These are phyloP conservation scores for Phenganax marumi DNA, from an alignment of 92 coral and sea anemone genomes.

Conservation along the genomic window DNA sequence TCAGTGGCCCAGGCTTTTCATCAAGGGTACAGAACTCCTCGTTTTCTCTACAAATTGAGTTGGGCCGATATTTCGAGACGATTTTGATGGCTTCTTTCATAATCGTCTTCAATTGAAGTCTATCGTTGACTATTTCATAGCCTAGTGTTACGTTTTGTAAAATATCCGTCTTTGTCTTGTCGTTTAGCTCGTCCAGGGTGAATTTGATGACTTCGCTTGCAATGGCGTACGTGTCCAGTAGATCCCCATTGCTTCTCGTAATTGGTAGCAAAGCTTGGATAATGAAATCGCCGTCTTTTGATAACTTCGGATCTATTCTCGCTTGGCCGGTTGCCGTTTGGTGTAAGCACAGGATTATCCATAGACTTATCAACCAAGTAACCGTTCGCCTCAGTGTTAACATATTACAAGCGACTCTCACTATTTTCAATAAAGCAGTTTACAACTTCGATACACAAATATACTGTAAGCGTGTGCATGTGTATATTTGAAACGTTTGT, in stretches of 20 bases:
- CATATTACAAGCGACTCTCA: too few species aligned
- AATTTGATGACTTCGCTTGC: slow-evolving; percentile 75
- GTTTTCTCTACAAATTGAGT: slow-evolving; percentile 69
- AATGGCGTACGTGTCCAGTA: slow-evolving; percentile 54
- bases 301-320: slow-evolving; percentile 19
- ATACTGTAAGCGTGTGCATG: too few species aligned
- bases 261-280: slow-evolving; percentile 78
- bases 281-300: slow-evolving; percentile 67
- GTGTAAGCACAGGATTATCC: not conserved
- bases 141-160: slow-evolving; percentile 66
- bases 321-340: slow-evolving; percentile 7
- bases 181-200: slow-evolving; percentile 76
- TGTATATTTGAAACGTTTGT: too few species aligned
- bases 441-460: too few species aligned
- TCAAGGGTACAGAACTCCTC: slow-evolving; percentile 57
- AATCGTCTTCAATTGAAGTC: slow-evolving; percentile 71
- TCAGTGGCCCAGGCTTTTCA: not conserved
- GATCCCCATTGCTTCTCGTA: slow-evolving; percentile 66
- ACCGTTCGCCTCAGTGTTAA: too few species aligned
- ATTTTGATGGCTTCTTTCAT: slow-evolving; percentile 81
- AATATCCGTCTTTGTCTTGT: slow-evolving; percentile 43
- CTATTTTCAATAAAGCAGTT: too few species aligned
- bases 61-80: slow-evolving; percentile 85
- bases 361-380: too few species aligned
- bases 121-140: slow-evolving; percentile 75